Evolutionary conservation across 2,888 invertebrate species (phyloP).

Genomic region (Athripsodes cinereus): DNA sequence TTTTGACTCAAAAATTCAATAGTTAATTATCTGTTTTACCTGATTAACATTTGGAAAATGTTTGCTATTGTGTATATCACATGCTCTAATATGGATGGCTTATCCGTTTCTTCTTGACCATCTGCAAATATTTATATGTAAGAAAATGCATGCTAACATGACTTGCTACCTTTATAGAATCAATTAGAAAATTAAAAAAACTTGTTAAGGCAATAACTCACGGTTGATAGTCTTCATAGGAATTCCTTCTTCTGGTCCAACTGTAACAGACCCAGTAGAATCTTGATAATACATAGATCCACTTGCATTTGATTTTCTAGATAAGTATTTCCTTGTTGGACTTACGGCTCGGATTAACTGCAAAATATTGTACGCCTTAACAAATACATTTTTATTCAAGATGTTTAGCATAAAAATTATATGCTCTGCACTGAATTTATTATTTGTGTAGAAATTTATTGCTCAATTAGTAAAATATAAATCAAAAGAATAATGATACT

Average conservation of each 20-base stretch:
- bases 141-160: neutral
- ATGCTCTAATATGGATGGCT: conserved; percentile 22
- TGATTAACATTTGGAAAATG: conserved; percentile 23
- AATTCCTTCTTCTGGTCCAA: conserved; percentile 44
- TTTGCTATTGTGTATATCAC: conserved; percentile 17
- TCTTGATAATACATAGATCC: conserved; percentile 45
- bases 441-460: too few species aligned
- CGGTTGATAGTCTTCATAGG: conserved; percentile 34
- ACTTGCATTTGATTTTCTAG: conserved; percentile 27
- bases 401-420: neutral
- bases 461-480: too few species aligned
- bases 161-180: too few species aligned
- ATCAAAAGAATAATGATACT: too few species aligned
- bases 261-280: conserved; percentile 55
- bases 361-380: too few species aligned
- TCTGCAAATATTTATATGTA: conserved; percentile 10
- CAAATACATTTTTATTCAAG: too few species aligned
- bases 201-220: conserved; percentile 8
- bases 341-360: conserved; percentile 58
- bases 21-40: conserved; percentile 11
- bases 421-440: too few species aligned
- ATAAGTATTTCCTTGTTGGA: conserved; percentile 37
- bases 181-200: neutral
- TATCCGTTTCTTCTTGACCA: conserved; percentile 14
- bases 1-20: conserved; percentile 2